Conservation (phyloP, 1,140 invertebrate genomes). For the Drosophila pruinosa region DNA sequence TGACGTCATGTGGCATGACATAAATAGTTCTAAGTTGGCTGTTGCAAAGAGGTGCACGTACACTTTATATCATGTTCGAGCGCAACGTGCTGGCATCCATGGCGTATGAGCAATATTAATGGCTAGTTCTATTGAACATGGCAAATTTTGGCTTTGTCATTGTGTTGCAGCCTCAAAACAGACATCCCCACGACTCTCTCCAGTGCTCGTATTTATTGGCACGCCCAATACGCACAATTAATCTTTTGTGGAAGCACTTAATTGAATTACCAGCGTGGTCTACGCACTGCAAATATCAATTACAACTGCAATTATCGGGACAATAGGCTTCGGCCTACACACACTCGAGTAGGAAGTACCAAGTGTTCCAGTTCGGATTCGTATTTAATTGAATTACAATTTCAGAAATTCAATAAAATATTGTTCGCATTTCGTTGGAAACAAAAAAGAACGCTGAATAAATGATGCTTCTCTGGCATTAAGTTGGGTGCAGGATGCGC, state of each 20-base stretch:
- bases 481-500: constrained; percentile 64
- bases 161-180: constrained; percentile 52
- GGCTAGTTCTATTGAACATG: constrained; percentile 19
- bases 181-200: neutral
- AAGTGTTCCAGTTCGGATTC: constrained; percentile 43
- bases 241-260: constrained; percentile 69
- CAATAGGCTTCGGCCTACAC: too few species aligned
- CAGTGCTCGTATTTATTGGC: constrained; percentile 9
- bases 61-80: constrained; percentile 62
- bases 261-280: constrained; percentile 59
- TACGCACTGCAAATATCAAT: constrained; percentile 53
- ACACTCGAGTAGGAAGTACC: constrained; percentile 14
- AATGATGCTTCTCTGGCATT: too few species aligned
- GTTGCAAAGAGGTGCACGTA: neutral
- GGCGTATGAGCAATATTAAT: constrained; percentile 66
- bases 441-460: too few species aligned
- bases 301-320: constrained; percentile 22
- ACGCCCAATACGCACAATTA: constrained; percentile 64
- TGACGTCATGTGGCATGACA: constrained; percentile 69
- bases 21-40: constrained; percentile 32
- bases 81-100: constrained; percentile 60
- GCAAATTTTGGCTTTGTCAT: constrained; percentile 63
- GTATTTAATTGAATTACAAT: constrained; percentile 78
- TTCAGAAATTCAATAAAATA: constrained; percentile 54
- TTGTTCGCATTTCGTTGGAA: constrained; percentile 5